Conservation (phyloP, 2,888 invertebrate species). For the Harmothoe impar region DNA sequence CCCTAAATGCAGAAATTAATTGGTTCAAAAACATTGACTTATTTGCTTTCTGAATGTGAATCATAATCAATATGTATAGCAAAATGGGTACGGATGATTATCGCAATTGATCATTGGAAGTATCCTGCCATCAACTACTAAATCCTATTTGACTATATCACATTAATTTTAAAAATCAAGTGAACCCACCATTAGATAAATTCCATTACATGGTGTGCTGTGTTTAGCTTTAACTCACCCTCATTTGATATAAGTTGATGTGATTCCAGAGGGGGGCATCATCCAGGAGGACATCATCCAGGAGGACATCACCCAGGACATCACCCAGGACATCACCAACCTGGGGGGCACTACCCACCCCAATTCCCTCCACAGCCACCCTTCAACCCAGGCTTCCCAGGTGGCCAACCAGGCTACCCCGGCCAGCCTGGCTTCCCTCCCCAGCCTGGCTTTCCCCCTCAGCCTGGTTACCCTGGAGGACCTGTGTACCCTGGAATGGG, state of each 20-base stretch:
- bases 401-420: background rate
- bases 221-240: no score
- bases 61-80: background rate
- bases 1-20: no score
- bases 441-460: background rate
- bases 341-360: background rate
- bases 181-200: no score
- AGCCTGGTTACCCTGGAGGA: background rate
- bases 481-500: slow-evolving; percentile 21
- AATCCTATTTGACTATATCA: no score
- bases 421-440: background rate
- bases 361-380: background rate
- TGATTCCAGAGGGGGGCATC: background rate
- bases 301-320: background rate
- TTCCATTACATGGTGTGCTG: no score
- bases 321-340: slow-evolving; percentile 1
- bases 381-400: background rate
- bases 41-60: background rate
- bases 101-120: background rate
- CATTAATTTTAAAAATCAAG: no score
- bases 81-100: background rate
- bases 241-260: background rate
- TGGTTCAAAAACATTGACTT: background rate
- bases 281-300: background rate
- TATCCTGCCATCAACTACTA: no score